Conservation (phyloP, 2,888 invertebrate species). For the Caenorhabditis sulstoni region DNA sequence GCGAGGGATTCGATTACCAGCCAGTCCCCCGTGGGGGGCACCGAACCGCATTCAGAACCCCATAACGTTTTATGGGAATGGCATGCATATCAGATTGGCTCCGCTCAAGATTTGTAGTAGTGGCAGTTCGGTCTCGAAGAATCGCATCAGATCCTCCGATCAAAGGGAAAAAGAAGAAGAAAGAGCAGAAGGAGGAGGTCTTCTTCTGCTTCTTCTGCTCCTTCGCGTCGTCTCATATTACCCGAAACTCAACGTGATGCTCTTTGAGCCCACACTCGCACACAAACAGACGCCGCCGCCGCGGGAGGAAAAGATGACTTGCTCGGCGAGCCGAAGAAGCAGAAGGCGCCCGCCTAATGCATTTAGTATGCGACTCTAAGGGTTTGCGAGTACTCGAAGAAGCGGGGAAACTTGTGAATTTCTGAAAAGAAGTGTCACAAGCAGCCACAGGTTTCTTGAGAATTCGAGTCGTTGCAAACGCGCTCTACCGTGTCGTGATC, state of each 20-base stretch:
- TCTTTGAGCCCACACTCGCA: slow-evolving; percentile 48
- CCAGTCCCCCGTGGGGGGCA: not conserved
- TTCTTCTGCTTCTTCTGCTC: slow-evolving; percentile 32
- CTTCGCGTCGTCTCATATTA: slow-evolving; percentile 59
- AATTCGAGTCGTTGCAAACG: too few relatives aligned
- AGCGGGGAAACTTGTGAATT: slow-evolving; percentile 44
- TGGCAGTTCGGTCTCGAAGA: slow-evolving; percentile 2
- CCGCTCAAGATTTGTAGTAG: too few relatives aligned
- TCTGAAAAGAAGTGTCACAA: slow-evolving; percentile 31
- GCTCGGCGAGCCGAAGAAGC: slow-evolving; percentile 14
- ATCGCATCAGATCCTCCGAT: not conserved
- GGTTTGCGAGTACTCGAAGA: slow-evolving; percentile 27
- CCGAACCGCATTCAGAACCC: slow-evolving; percentile 14
- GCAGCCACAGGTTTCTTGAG: slow-evolving; percentile 9
- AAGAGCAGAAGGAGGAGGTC: slow-evolving; percentile 8
- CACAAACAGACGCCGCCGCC: too few relatives aligned
- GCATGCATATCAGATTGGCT: slow-evolving; percentile 35
- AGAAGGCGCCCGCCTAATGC: slow-evolving; percentile 28
- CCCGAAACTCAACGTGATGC: slow-evolving; percentile 60
- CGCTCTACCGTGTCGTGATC: not conserved
- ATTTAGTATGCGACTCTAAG: slow-evolving; percentile 54
- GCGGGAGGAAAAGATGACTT: slow-evolving; percentile 42
- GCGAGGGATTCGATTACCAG: slow-evolving; percentile 45
- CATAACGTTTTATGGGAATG: slow-evolving; percentile 44
- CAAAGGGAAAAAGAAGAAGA: slow-evolving; percentile 22